These are phyloP conservation scores for Smutsia gigantea DNA, from an alignment of 2,797 vertebrate species.

Conservation along the genomic window DNA sequence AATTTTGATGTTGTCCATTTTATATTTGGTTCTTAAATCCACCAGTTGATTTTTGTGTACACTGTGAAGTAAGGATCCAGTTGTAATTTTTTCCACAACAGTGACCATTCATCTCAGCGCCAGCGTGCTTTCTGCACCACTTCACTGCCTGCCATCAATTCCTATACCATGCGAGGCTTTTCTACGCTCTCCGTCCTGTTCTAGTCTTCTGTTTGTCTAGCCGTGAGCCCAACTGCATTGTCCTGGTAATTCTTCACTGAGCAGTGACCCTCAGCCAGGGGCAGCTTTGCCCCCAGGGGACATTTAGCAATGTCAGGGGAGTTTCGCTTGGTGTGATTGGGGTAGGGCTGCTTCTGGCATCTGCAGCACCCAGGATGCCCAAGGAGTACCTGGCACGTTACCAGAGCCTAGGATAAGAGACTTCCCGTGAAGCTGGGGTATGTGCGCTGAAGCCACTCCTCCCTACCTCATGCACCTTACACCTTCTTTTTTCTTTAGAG, in stretches of 20 bases:
- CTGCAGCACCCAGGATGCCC: background rate
- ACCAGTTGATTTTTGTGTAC: background rate
- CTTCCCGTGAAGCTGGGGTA: no score
- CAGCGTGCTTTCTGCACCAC: no score
- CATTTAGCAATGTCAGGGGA: background rate
- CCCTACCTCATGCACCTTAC: rapidly evolving
- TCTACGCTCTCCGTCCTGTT: background rate
- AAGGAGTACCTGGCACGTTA: no score
- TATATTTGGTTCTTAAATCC: background rate
- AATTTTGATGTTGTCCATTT: no score
- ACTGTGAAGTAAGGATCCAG: rapidly evolving
- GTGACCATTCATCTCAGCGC: rapidly evolving
- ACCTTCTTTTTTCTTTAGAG: no score
- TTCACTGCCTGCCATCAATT: no score
- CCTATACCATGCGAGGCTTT: rapidly evolving
- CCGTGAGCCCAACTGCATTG: background rate
- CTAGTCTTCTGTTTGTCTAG: background rate
- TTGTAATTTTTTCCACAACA: background rate
- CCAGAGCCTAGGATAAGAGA: no score
- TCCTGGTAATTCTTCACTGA: background rate
- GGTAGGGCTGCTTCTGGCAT: background rate
- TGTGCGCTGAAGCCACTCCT: background rate
- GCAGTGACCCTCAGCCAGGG: background rate
- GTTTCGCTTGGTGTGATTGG: background rate
- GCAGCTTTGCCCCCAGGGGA: no score